Base-by-base conservation (phyloP, 2,797 vertebrate genomes). In the Huso huso region DNA sequence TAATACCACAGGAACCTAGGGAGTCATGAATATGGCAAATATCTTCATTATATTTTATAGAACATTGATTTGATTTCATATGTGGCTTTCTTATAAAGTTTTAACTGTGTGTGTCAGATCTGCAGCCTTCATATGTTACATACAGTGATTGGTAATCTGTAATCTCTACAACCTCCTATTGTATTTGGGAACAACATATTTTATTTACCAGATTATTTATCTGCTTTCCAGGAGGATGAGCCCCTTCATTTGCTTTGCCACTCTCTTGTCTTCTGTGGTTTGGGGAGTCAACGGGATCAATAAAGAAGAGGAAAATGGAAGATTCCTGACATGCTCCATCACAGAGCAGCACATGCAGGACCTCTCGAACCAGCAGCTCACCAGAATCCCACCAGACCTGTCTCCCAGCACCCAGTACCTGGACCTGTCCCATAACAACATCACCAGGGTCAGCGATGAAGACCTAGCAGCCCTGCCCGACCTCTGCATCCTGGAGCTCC, bases 1-100 rank as follows among this genome's bases (percentile, higher is more conserved):
- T 0, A 87, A 84, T 67, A 80, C 84, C 64, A 73, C 79, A 15
- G 62, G 78, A 77, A 77, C 78, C 11, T 0, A 0, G 1, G 52
- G 8, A 0, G 11, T 69, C 0, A 62, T 66, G 1, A 37, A 69
- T 74, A 48, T 18, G 15, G 15, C 7, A 7, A 10, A 48, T 7
- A 9, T 7, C 13, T 8, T 23, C 61, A 0, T 66, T 87, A 51
- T 70, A 74, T 58, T 90, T 37, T 37, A 37, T 37, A 37, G 23
- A 37, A 37, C 4, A 37, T 37, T 37, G 23, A 37, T 37, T 37
- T 37, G 23, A 37, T 4, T 37, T 37, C 23, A 37, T 37, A 37
- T 37, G 23, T 37, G 23, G 23, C 23, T 37, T 37, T 37, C 4
- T 37, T 37, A 37, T 37, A 4, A 37, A 37, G 23, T 37, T 37